Conservation (phyloP, 2,888 invertebrate genomes). For the Caenorhabditis angaria region DNA sequence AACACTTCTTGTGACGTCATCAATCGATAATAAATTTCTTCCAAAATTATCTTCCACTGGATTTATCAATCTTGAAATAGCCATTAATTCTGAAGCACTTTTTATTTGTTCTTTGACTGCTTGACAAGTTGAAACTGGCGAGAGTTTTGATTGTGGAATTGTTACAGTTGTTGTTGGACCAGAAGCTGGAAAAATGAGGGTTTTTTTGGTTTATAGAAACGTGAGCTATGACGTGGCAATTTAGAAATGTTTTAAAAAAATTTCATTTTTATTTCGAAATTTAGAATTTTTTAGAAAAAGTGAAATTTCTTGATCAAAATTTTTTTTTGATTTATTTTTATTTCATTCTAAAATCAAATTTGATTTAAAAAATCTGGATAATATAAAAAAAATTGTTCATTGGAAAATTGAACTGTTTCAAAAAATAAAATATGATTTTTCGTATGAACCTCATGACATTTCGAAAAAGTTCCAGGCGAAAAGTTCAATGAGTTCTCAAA, state of each 20-base stretch:
- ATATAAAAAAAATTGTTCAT: not conserved
- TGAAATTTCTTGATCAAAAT: too few species aligned
- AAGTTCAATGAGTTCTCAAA: too few species aligned
- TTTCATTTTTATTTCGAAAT: too few species aligned
- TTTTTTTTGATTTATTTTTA: too few species aligned
- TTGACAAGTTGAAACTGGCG: constrained; percentile 40
- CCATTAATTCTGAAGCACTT: constrained; percentile 47
- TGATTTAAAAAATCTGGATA: not conserved
- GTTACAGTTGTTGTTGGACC: constrained; percentile 36
- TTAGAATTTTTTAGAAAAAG: too few species aligned
- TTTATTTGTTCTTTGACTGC: constrained; percentile 33
- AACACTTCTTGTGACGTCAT: constrained; percentile 68
- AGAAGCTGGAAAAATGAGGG: constrained; percentile 4
- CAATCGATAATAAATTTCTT: constrained; percentile 59
- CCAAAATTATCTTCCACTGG: constrained; percentile 60
- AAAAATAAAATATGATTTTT: too few species aligned
- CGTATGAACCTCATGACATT: too few species aligned
- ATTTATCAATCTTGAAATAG: constrained; percentile 48
- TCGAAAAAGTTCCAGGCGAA: too few species aligned
- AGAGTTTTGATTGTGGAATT: constrained; percentile 35
- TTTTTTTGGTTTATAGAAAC: not conserved
- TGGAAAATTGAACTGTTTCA: not conserved
- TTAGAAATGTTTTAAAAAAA: too few species aligned
- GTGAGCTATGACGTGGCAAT: too few species aligned
- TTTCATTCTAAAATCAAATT: too few species aligned